Evolutionary conservation across 2,797 vertebrate genomes (phyloP), one percentile per base, ranked within the genome.

Genomic region (Tolypeutes matacus): DNA sequence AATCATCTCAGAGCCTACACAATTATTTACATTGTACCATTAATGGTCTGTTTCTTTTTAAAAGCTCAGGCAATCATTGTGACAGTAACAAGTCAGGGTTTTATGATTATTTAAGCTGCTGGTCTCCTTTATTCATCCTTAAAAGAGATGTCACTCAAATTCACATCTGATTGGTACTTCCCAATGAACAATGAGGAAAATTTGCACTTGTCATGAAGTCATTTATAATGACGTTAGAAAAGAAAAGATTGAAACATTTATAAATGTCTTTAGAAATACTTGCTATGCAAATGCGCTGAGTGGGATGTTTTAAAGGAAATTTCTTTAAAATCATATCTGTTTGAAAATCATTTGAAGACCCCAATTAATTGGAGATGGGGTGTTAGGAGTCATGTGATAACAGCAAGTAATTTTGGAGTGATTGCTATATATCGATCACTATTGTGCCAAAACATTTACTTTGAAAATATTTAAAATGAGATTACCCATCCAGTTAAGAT

Each of bases 61-160:
- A 95, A 97, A 97, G 86, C 94, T 97, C 96, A 97, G 95, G 95
- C 96, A 96, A 84, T 95, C 96, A 97, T 69, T 94, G 95, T 93
- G 94, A 82, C 92, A 96, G 94, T 96, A 97, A 97, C 91, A 93
- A 97, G 92, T 17, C 96, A 96, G 92, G n/a, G 84, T 94, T 95
- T 94, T 92, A 86, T 88, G 90, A 98, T 97, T 97, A 96, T 97
- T 96, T 95, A 95, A 97, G 94, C 3, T 93, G 92, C 95, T 65
- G 31, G 81, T 92, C 77, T 97, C 72, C 93, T 98, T 98, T 98
- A 96, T 98, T 98, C 97, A 94, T 92, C 93, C 78, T 96, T 92
- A 92, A 93, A 96, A 96, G 92, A 97, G 93, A 92, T 96, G 97
- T 96, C 98, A 98, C 83, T 98, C 96, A 95, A 96, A 96, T 97